Evolutionary conservation across 2,888 invertebrate genomes (phyloP).

Genomic region (Norana najaformis): DNA sequence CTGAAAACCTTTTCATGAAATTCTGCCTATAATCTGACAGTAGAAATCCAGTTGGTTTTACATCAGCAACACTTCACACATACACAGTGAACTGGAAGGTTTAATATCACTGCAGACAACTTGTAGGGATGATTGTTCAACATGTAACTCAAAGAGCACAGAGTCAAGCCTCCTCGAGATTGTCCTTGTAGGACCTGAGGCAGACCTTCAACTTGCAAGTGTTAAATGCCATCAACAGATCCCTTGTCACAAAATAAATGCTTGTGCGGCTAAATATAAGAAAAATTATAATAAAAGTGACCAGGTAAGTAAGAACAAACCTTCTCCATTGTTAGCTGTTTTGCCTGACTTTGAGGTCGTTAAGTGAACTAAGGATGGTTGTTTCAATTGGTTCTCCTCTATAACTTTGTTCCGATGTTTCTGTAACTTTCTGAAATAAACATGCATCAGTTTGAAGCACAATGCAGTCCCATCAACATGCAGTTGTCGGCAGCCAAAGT

Average conservation of each 20-base stretch:
- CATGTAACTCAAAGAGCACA: neutral
- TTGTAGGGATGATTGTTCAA: neutral
- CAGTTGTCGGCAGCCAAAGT: neutral
- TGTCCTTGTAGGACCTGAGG: neutral
- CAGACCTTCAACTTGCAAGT: neutral
- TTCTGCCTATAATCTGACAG: neutral
- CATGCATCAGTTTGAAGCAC: neutral
- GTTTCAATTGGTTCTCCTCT: slow-evolving; percentile 24
- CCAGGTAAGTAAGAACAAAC: neutral
- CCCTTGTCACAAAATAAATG: neutral
- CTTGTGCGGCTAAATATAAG: too few species aligned
- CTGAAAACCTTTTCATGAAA: neutral
- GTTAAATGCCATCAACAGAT: neutral
- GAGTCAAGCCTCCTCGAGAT: neutral
- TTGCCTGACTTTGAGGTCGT: neutral
- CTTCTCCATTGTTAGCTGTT: neutral
- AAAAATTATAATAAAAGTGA: neutral
- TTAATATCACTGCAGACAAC: neutral
- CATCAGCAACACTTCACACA: neutral
- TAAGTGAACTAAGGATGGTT: neutral
- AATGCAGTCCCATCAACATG: neutral
- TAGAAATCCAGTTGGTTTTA: neutral
- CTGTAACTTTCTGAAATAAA: slow-evolving; percentile 28
- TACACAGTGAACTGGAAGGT: neutral
- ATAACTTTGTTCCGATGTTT: slow-evolving; percentile 26